A percentile compares a stretch with the other conserved stretches of the same genome.
phyloP scores from a whole-genome alignment of 2,888 invertebrate species.

The Cryptus armator region DNA sequence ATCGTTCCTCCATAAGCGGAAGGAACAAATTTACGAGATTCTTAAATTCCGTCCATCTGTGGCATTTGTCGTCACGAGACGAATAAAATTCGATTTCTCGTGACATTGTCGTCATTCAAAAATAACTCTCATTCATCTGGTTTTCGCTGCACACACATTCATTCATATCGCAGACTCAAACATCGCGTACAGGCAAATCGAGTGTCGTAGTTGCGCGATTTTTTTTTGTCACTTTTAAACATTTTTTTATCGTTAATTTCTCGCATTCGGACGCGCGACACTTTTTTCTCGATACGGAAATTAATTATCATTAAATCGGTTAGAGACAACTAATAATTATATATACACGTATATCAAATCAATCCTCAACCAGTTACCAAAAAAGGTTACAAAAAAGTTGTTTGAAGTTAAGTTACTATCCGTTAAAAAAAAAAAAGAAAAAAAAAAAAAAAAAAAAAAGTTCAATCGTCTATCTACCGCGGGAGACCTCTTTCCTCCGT shows the following conservation, averaged over 20 bases:
- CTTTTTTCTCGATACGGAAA: slow-evolving; percentile 68
- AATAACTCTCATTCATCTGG: slow-evolving; percentile 52
- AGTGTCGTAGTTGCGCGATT: slow-evolving; percentile 43
- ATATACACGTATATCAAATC: slow-evolving; percentile 79
- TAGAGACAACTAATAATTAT: slow-evolving; percentile 80
- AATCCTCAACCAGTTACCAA: slow-evolving; percentile 81
- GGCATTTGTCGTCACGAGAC: slow-evolving; percentile 44
- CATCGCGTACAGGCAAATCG: slow-evolving; percentile 39
- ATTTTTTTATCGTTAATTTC: not conserved
- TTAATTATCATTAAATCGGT: slow-evolving; percentile 80
- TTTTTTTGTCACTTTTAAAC: slow-evolving; percentile 50
- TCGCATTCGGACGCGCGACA: slow-evolving; percentile 61
- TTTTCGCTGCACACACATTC: slow-evolving; percentile 39
- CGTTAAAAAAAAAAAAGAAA: slow-evolving; percentile 51
- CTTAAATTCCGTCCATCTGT: slow-evolving; percentile 40
- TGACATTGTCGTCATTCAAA: slow-evolving; percentile 49
- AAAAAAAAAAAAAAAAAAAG: slow-evolving; percentile 50
- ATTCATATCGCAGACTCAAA: too few relatives aligned
- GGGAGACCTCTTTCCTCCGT: slow-evolving; percentile 69
- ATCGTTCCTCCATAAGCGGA: slow-evolving; percentile 36
- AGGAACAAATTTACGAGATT: slow-evolving; percentile 45
- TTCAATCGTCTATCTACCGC: slow-evolving; percentile 75
- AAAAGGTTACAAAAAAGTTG: slow-evolving; percentile 79
- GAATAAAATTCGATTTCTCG: slow-evolving; percentile 40
- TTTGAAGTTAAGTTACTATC: slow-evolving; percentile 78